Conservation (phyloP, 2,888 invertebrate species). For the Drosophila parthenogenetica region DNA sequence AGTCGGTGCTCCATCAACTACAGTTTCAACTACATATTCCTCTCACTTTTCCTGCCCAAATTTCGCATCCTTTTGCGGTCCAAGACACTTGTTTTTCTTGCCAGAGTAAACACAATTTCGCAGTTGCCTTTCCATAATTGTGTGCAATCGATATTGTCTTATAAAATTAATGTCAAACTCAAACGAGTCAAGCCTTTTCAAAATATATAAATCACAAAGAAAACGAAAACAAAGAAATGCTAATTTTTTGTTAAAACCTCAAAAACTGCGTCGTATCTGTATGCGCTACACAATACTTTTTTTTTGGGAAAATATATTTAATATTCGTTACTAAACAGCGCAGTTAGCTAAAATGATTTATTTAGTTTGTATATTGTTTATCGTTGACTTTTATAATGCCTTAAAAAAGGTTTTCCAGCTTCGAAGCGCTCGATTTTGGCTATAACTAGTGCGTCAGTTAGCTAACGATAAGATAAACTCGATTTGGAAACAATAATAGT, state of each 20-base stretch:
- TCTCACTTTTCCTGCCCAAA: slow-evolving; percentile 3
- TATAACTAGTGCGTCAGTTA: not conserved
- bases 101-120: too few relatives aligned
- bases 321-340: not conserved
- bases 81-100: slow-evolving; percentile 26
- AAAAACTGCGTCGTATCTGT: not conserved
- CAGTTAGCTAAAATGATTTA: not conserved
- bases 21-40: slow-evolving; percentile 3
- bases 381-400: not conserved
- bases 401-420: not conserved
- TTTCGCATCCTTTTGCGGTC: slow-evolving; percentile 10
- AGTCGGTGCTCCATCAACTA: not conserved
- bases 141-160: slow-evolving; percentile 34
- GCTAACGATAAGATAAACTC: not conserved
- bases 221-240: slow-evolving; percentile 4
- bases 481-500: not conserved
- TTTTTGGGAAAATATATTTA: not conserved
- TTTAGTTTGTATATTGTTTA: not conserved
- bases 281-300: not conserved
- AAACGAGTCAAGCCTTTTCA: not conserved
- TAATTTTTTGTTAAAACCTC: not conserved
- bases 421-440: not conserved
- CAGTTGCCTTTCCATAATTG: too few relatives aligned
- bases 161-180: slow-evolving; percentile 34
- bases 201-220: slow-evolving; percentile 2